Conservation (phyloP, 2,113 vertebrate species). For the Nothoprocta pentlandii region DNA sequence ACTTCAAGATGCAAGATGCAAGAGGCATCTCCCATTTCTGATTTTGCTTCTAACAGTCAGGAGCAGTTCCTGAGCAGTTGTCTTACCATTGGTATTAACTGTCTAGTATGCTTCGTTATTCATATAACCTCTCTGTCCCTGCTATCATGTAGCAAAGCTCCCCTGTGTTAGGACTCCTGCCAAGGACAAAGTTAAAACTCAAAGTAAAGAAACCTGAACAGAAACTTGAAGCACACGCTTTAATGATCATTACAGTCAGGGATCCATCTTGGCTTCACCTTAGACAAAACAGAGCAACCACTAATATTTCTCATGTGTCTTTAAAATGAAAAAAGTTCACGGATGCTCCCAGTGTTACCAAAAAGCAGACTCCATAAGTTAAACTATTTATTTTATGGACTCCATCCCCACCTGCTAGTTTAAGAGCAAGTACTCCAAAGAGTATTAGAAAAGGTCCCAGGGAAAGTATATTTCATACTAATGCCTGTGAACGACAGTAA, state of each 20-base stretch:
- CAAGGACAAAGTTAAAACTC: neutral
- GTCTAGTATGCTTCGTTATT: neutral
- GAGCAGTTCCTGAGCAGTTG: neutral
- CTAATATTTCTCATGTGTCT: neutral
- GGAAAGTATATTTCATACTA: neutral
- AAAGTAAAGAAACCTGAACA: neutral
- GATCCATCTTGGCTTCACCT: rapidly evolving
- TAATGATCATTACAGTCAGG: neutral
- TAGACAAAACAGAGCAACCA: neutral
- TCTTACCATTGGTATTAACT: neutral
- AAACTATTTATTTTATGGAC: neutral
- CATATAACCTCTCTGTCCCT: neutral
- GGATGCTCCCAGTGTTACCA: neutral
- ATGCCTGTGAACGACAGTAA: neutral
- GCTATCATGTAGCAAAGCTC: neutral
- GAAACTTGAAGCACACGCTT: neutral
- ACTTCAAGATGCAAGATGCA: neutral
- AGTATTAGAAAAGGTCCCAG: neutral
- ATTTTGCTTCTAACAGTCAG: neutral
- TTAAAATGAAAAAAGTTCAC: neutral
- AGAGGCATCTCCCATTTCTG: neutral
- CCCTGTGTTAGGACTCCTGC: neutral
- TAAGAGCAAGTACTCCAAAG: neutral
- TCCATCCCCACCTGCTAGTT: neutral
- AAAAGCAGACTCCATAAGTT: neutral